A percentile compares a stretch with the other conserved stretches of the same genome.
phyloP scores from a whole-genome alignment of 2,113 vertebrate genomes.

The Hemiscyllium ocellatum region DNA sequence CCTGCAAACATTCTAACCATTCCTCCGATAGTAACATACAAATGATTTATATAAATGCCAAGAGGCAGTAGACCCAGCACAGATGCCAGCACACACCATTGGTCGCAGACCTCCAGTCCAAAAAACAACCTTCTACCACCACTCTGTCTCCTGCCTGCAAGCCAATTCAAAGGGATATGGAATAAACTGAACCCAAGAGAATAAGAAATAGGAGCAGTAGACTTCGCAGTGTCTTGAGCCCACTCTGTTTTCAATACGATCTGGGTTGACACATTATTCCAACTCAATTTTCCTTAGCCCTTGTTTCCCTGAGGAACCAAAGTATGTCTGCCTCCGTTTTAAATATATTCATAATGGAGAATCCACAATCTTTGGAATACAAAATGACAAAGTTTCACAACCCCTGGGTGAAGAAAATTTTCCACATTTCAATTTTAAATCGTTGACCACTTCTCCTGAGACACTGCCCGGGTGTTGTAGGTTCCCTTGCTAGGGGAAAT shows the following conservation, averaged over 20 bases:
- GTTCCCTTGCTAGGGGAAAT: background rate
- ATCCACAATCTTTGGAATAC: background rate
- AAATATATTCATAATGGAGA: background rate
- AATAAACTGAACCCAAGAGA: background rate
- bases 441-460: background rate
- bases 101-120: background rate
- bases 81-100: background rate
- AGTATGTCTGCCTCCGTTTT: background rate
- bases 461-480: background rate
- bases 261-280: too few relatives aligned
- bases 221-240: background rate
- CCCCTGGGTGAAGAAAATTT: background rate
- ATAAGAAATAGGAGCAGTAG: background rate
- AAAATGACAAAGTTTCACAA: background rate
- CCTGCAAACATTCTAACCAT: too few relatives aligned
- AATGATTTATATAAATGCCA: too few relatives aligned
- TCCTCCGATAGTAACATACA: too few relatives aligned
- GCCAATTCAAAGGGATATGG: background rate
- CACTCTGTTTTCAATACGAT: too few relatives aligned
- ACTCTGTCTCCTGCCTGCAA: too few relatives aligned
- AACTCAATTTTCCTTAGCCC: background rate
- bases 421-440: background rate
- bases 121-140: background rate
- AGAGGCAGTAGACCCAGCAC: too few relatives aligned
- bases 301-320: background rate